Base-by-base conservation (phyloP, 2,113 vertebrate genomes). In the Ancistrus triradiatus region DNA sequence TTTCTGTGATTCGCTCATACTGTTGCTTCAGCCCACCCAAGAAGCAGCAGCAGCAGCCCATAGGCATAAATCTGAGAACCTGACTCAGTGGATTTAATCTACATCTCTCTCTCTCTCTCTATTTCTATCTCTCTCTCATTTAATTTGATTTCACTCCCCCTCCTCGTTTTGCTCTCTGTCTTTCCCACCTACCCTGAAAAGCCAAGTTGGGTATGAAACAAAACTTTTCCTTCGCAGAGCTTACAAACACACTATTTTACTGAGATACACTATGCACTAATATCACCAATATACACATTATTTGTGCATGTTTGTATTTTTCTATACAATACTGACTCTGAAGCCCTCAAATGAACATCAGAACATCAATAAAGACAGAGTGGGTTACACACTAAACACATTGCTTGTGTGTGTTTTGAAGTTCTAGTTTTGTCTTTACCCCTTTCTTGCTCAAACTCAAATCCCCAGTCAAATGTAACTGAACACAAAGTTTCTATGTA, bases 31-130 rank as follows among this genome's bases (percentile, higher is more conserved):
- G 88, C 88, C 87, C 88, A 90, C 88, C 87, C 88, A 90, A 89
- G 88, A 86, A 89, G 88, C 70, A 70, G 84, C 87, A 88, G 88
- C 78, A 88, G 88, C 78, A 80, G 85, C 87, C 84, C 81, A 85
- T 87, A 83, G 87, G 86, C 86, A 87, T 89, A 88, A 85, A 89
- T 89, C 85, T 86, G 84, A 88, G 87, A 87, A 85, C 68, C 78
- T 87, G 87, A 88, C 80, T 88, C 75, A 82, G 83, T 57, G 78
- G 84, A 85, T 86, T 89, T 88, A 87, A 87, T 88, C 84, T 87
- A 78, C 69, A 78, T 80, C 76, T 82, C 85, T 80, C 80, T 76
- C 80, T 61, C 77, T 77, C 78, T 46, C 58, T 65, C 70, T 33
- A n/a, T n/a, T 69, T 61, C 59, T 52, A 58, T 65, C 33, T 47